These are phyloP conservation scores for Narcine bancroftii DNA, from an alignment of 2,113 vertebrate genomes.

Conservation along the genomic window DNA sequence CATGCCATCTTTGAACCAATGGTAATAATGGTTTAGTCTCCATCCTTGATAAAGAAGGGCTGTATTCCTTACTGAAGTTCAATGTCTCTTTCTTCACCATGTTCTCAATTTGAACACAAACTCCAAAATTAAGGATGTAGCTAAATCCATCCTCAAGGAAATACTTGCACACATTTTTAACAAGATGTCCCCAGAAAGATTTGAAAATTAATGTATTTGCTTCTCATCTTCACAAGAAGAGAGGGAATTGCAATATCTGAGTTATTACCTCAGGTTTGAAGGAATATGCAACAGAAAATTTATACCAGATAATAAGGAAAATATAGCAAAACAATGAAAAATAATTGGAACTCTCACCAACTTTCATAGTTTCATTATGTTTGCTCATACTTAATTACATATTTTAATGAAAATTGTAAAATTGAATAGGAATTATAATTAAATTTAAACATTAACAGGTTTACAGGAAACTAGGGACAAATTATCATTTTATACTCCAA, in stretches of 20 bases:
- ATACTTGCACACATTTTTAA: background rate
- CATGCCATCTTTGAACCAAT: background rate
- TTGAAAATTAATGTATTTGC: background rate
- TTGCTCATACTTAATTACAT: background rate
- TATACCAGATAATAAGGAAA: background rate
- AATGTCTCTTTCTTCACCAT: background rate
- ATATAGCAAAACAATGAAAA: background rate
- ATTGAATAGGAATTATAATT: background rate
- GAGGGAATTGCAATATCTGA: background rate
- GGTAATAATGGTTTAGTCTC: background rate
- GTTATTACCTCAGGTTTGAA: background rate
- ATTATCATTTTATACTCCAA: background rate
- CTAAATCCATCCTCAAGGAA: background rate
- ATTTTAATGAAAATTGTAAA: background rate
- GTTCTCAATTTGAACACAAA: background rate
- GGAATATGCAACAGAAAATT: background rate
- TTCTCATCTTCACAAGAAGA: background rate
- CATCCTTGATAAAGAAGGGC: background rate
- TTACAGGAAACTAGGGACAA: background rate
- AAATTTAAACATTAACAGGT: too few relatives aligned
- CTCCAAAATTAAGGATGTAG: background rate
- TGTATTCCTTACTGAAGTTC: background rate
- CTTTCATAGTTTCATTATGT: background rate
- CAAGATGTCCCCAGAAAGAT: background rate
- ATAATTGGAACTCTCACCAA: background rate